These are phyloP conservation scores for Uria aalge DNA, from an alignment of 2,113 vertebrate species.

Conservation along the genomic window DNA sequence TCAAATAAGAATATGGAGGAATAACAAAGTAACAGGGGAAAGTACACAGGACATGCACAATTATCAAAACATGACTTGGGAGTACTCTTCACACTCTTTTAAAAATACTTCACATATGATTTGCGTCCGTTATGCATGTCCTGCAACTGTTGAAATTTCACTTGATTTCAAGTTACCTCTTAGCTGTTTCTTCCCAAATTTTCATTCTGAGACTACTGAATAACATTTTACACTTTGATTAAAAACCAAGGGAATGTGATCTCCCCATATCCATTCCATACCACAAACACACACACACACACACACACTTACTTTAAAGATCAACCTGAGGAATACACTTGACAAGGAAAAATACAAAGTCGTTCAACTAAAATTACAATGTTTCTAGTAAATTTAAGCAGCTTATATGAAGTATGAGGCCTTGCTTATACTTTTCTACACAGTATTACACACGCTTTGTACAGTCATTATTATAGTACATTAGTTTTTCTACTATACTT, in stretches of 20 bases:
- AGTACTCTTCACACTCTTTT: neutral
- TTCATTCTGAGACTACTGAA: neutral
- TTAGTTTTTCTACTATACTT: neutral
- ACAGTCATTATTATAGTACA: neutral
- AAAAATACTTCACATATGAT: neutral
- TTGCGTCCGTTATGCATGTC: neutral
- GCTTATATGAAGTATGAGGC: neutral
- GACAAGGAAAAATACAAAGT: neutral
- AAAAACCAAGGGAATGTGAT: neutral
- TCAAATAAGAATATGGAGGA: neutral
- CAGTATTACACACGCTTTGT: neutral
- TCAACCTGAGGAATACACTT: neutral
- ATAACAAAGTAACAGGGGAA: neutral
- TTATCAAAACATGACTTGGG: neutral
- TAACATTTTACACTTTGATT: neutral
- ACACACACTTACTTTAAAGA: neutral
- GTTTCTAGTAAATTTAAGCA: neutral
- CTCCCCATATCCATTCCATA: neutral
- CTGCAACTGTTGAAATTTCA: neutral
- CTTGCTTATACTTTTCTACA: neutral
- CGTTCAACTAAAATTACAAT: neutral
- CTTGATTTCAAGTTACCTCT: neutral
- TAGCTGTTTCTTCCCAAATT: neutral
- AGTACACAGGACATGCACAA: neutral
- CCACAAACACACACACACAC: neutral